phyloP scores from a whole-genome alignment of 2,113 vertebrate genomes.

The Collichthys lucidus region DNA sequence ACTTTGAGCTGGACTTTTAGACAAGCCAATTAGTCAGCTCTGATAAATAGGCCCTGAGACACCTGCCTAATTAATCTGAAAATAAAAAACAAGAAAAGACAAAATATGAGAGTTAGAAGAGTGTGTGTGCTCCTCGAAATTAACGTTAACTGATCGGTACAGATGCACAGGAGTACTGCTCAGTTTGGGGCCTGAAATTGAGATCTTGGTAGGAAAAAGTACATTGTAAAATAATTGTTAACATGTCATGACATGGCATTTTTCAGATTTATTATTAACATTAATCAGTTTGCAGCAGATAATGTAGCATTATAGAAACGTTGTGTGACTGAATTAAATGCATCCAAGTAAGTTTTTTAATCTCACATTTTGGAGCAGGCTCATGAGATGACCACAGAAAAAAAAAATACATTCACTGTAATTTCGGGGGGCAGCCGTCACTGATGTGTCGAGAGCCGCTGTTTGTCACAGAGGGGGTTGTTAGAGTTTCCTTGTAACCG shows the following conservation, averaged over 20 bases:
- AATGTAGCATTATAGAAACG: background rate
- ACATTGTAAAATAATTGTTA: background rate
- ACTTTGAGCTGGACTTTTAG: slow-evolving; percentile 4
- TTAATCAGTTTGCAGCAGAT: background rate
- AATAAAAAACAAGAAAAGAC: background rate
- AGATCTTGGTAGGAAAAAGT: background rate
- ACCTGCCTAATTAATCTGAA: background rate
- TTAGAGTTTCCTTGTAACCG: slow-evolving; percentile 80
- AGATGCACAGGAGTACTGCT: background rate
- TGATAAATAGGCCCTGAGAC: slow-evolving; percentile 6
- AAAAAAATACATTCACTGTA: background rate
- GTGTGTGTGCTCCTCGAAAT: background rate
- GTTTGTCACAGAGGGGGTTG: slow-evolving; percentile 74
- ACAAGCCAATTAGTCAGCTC: slow-evolving; percentile 40
- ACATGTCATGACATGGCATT: background rate
- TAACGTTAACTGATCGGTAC: background rate
- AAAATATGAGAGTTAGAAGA: background rate
- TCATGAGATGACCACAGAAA: background rate
- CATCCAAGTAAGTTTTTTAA: background rate
- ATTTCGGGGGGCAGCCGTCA: slow-evolving; percentile 26
- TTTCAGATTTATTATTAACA: background rate
- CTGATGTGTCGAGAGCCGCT: slow-evolving; percentile 58
- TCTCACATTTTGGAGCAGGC: too few species aligned
- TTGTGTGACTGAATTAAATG: background rate
- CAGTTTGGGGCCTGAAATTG: background rate